Base-by-base conservation (phyloP, 2,888 invertebrate species). In the Brachynemurus nebulosus region DNA sequence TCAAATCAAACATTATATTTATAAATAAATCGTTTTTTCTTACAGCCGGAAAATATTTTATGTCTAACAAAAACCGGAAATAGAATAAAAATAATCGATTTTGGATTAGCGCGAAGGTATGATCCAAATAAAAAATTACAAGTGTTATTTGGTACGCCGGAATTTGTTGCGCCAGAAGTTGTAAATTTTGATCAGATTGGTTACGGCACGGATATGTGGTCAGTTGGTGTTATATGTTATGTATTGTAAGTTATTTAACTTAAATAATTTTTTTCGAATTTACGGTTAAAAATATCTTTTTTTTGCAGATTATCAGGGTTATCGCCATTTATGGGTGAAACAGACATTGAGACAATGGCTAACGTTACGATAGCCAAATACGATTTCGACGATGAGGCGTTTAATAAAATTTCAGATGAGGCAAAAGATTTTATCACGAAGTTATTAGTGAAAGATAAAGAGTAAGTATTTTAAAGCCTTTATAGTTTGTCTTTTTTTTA, bases 131-230 rank as follows among this genome's bases (percentile, higher is more conserved):
- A 90, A 70, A 91, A 92, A 58, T 69, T 95, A 42, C 88, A 90
- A 65, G 91, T 96, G 3, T 68, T 96, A 42, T 96, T 95, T 60
- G 98, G 97, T 1, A 98, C 98, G 1, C 97, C 97, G 0, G 98
- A 98, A 68, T 98, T 98, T 62, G 95, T 96, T 40, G 95, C 96
- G 0, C 97, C 97, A 1, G 97, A 98, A 73, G 93, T 97, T 19
- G 92, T 98, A 33, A 97, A 96, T 70, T 98, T 96, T 65, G 97
- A 98, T 62, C 85, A 86, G 58, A 92, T 98, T 56, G 86, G 89
- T 45, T 93, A 84, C 59, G 86, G 86, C 7, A 95, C 97, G 0
- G 98, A 98, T 60, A 95, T 97, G 93, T 97, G 96, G 97, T 92
- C 92, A 43, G 83, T 98, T 18, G 97, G 97, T 35, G 96, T 98